Conservation (phyloP, 2,888 invertebrate species). For the Andrena fulva region DNA sequence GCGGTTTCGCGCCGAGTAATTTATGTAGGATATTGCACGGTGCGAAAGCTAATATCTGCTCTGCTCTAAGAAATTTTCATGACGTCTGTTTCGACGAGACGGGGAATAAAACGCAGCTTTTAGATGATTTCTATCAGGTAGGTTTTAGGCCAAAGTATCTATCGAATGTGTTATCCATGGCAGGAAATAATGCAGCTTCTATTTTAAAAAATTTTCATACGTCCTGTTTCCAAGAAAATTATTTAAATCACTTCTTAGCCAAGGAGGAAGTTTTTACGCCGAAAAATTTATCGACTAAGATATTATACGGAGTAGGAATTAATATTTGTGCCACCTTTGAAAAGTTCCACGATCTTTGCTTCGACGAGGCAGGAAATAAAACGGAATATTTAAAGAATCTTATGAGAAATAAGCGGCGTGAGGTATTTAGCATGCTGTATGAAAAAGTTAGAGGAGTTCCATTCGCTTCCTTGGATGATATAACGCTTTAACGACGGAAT, state of each 20-base stretch:
- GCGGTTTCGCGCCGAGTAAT: slow-evolving; percentile 67
- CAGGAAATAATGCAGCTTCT: slow-evolving; percentile 74
- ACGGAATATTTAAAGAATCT: no score
- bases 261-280: slow-evolving; percentile 76
- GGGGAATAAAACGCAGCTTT: slow-evolving; percentile 7
- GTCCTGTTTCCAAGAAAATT: slow-evolving; percentile 74
- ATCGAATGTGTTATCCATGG: slow-evolving; percentile 75
- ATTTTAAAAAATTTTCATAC: slow-evolving; percentile 76
- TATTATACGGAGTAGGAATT: slow-evolving; percentile 61
- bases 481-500: no score
- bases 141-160: slow-evolving; percentile 69
- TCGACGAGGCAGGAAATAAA: no score
- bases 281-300: slow-evolving; percentile 65
- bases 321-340: slow-evolving; percentile 67
- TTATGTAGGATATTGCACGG: slow-evolving; percentile 77
- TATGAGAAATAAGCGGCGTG: no score
- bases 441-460: no score
- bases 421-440: no score
- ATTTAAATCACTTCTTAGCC: slow-evolving; percentile 16
- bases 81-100: no score
- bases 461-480: no score
- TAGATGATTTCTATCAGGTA: slow-evolving; percentile 33
- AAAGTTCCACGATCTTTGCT: slow-evolving; percentile 26
- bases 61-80: no score
- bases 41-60: slow-evolving; percentile 61